phyloP scores from a whole-genome alignment of 2,797 vertebrate genomes.

The Bovichtus variegatus region DNA sequence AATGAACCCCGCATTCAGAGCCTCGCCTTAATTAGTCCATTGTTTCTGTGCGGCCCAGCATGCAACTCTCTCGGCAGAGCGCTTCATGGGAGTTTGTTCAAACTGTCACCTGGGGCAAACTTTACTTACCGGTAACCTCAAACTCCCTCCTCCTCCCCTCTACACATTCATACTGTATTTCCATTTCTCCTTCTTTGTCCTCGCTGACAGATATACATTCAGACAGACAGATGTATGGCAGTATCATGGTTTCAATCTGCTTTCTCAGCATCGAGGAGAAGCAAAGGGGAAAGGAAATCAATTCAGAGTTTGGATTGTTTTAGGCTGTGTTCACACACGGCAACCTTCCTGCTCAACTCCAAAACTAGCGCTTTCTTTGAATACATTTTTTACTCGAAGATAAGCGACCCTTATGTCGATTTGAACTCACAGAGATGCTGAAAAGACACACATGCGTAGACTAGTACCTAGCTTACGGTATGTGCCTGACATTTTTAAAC shows the following conservation, averaged over 20 bases:
- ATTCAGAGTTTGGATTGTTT: slow-evolving; percentile 66
- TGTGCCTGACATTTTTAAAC: background rate
- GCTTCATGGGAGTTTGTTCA: slow-evolving; percentile 72
- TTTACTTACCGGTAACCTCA: slow-evolving; percentile 47
- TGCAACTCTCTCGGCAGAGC: slow-evolving; percentile 62
- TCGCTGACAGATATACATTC: slow-evolving; percentile 53
- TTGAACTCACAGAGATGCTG: slow-evolving; percentile 10
- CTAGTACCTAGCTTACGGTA: background rate
- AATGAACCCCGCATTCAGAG: slow-evolving; percentile 67
- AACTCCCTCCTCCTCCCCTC: slow-evolving; percentile 1
- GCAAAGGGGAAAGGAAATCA: slow-evolving; percentile 28
- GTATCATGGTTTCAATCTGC: slow-evolving; percentile 70
- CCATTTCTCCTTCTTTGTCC: slow-evolving; percentile 43
- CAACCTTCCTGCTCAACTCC: slow-evolving; percentile 29
- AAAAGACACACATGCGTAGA: slow-evolving; percentile 7
- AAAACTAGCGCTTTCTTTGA: slow-evolving; percentile 12
- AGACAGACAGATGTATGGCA: slow-evolving; percentile 50
- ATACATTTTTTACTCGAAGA: slow-evolving; percentile 9
- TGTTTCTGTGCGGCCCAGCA: slow-evolving; percentile 73
- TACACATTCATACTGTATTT: slow-evolving; percentile 43
- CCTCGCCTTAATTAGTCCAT: slow-evolving; percentile 78
- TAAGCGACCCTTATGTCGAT: background rate
- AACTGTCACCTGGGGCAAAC: slow-evolving; percentile 81
- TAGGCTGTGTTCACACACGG: slow-evolving; percentile 51
- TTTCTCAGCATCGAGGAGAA: slow-evolving; percentile 53